These are phyloP conservation scores for Spisula solida DNA, from an alignment of 2,888 invertebrate species.

Conservation along the genomic window DNA sequence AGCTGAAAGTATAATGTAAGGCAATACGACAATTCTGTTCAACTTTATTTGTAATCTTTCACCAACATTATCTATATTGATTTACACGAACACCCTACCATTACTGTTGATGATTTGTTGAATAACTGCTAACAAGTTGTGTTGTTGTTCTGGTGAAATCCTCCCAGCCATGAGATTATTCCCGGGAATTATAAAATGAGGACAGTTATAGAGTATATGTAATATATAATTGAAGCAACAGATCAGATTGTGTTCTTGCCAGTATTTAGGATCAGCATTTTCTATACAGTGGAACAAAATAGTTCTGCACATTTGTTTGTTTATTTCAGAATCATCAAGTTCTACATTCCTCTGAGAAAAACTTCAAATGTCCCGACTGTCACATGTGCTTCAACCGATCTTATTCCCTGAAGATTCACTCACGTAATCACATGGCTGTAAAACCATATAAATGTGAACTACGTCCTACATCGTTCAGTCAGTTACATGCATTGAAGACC, in stretches of 20 bases:
- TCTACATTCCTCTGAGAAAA: conserved; percentile 62
- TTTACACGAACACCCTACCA: neutral
- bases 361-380: conserved; percentile 62
- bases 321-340: neutral
- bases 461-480: conserved; percentile 72
- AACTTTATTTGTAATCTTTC: conserved; percentile 1
- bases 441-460: conserved; percentile 74
- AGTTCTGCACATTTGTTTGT: neutral
- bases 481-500: conserved; percentile 69
- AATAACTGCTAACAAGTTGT: neutral
- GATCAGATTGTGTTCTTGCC: neutral
- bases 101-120: neutral
- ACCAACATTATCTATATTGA: neutral
- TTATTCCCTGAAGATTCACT: conserved; percentile 62
- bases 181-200: neutral
- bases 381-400: conserved; percentile 57
- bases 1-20: neutral
- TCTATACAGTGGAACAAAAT: neutral
- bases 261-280: neutral
- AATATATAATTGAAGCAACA: neutral
- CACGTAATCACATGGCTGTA: conserved; percentile 71
- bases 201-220: conserved; percentile 3
- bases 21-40: neutral
- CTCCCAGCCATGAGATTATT: conserved; percentile 3
- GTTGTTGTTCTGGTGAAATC: neutral